Conservation (phyloP, 2,113 vertebrate species). For the Proteles cristata region DNA sequence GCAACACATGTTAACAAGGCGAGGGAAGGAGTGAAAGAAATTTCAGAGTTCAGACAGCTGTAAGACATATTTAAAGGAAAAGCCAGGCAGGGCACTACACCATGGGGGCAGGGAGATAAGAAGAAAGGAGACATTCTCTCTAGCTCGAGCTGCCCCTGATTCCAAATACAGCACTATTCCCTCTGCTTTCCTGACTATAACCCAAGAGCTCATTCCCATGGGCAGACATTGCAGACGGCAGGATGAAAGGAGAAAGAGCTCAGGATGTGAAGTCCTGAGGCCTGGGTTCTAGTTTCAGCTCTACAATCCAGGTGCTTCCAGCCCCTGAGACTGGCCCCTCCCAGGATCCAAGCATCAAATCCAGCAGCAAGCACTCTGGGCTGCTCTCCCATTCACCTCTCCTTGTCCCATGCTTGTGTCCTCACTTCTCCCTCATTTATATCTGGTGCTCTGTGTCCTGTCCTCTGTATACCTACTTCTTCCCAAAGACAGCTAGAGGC, state of each 20-base stretch:
- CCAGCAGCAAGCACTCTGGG: background rate
- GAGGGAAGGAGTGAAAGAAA: conserved; percentile 90
- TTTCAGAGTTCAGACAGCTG: conserved; percentile 90
- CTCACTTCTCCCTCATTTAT: background rate
- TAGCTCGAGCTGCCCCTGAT: background rate
- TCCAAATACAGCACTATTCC: background rate
- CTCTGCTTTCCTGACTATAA: background rate
- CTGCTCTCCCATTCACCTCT: background rate
- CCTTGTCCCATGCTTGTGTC: no score
- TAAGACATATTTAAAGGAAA: conserved; percentile 91
- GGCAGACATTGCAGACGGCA: background rate
- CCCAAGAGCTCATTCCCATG: background rate
- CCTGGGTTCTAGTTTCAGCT: conserved; percentile 14
- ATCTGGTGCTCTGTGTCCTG: background rate
- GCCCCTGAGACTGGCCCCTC: background rate
- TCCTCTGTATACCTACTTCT: background rate
- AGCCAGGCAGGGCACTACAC: conserved; percentile 74
- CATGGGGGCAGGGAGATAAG: conserved; percentile 66
- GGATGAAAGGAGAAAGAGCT: background rate
- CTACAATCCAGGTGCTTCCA: background rate
- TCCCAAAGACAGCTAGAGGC: background rate
- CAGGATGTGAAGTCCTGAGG: background rate
- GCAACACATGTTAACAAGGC: conserved; percentile 92
- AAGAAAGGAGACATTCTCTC: conserved; percentile 52
- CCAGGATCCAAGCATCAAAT: background rate